Evolutionary conservation across 1,140 invertebrate genomes (phyloP).

Genomic region (Tigriopus japonicus): DNA sequence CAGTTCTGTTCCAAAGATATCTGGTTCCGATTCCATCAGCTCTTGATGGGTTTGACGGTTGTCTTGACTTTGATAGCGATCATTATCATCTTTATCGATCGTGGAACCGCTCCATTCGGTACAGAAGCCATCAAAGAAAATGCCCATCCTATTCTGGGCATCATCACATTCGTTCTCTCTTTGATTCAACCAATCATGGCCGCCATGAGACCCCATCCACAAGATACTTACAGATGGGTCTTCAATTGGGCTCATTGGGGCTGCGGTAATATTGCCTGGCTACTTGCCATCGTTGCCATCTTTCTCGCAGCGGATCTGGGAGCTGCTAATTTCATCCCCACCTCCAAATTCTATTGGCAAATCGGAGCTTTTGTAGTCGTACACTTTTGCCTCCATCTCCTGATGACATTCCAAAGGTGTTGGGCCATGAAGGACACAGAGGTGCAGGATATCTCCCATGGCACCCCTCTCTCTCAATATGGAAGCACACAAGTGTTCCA

Average conservation of each 20-base stretch:
- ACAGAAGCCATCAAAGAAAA: not conserved
- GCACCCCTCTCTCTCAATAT: no score
- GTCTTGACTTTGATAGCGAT: not conserved
- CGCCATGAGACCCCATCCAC: constrained; percentile 63
- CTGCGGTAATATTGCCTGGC: constrained; percentile 75
- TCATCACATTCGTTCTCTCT: constrained; percentile 34
- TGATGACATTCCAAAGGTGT: no score
- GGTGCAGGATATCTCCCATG: no score
- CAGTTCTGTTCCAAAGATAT: constrained; percentile 71
- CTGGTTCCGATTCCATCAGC: constrained; percentile 45
- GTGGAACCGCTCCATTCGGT: not conserved
- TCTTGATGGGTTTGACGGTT: not conserved
- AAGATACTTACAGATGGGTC: constrained; percentile 50
- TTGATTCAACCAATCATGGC: constrained; percentile 71
- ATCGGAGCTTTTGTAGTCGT: no score
- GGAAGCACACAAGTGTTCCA: no score
- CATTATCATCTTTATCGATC: not conserved
- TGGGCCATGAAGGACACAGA: no score
- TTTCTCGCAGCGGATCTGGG: constrained; percentile 57
- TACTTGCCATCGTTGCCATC: constrained; percentile 70
- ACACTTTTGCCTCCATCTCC: no score
- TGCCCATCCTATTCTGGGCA: constrained; percentile 12
- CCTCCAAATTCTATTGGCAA: no score
- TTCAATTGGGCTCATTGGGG: constrained; percentile 94
- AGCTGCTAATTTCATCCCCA: no score